phyloP scores from a whole-genome alignment of 1,140 invertebrate species.

The Penaeus japonicus region DNA sequence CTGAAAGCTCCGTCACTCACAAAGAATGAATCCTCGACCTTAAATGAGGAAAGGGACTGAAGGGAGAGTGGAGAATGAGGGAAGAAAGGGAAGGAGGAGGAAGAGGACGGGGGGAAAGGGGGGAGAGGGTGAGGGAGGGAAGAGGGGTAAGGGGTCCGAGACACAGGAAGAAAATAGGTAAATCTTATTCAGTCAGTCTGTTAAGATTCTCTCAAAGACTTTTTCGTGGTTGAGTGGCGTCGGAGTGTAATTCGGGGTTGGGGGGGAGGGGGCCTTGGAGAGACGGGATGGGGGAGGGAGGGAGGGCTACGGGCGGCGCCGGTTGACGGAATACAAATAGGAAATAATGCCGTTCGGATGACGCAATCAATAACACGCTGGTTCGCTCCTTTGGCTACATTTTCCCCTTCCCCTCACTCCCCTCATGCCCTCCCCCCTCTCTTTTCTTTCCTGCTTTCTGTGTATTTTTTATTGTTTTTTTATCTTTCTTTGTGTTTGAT shows the following conservation, averaged over 20 bases:
- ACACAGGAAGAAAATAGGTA: neutral
- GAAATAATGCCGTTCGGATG: neutral
- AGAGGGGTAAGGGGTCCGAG: neutral
- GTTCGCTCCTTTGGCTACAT: neutral
- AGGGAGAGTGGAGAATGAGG: too few species aligned
- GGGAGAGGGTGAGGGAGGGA: neutral
- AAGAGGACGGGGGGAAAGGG: neutral
- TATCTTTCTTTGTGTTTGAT: neutral
- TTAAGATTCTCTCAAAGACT: neutral
- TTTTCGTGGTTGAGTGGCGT: neutral
- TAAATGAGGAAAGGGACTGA: too few species aligned
- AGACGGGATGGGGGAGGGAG: too few species aligned
- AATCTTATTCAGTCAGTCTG: constrained; percentile 23
- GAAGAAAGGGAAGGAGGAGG: neutral
- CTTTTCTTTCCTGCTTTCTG: neutral
- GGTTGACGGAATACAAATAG: constrained; percentile 19
- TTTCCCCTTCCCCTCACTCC: neutral
- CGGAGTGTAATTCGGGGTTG: neutral
- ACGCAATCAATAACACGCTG: neutral
- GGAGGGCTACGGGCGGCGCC: too few species aligned
- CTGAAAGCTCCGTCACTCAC: too few species aligned
- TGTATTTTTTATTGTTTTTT: neutral
- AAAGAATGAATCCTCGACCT: too few species aligned
- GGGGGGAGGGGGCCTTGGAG: neutral
- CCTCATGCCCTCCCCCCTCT: neutral